Evolutionary conservation across 2,888 invertebrate genomes (phyloP).

Genomic region (Drosophila borborema): DNA sequence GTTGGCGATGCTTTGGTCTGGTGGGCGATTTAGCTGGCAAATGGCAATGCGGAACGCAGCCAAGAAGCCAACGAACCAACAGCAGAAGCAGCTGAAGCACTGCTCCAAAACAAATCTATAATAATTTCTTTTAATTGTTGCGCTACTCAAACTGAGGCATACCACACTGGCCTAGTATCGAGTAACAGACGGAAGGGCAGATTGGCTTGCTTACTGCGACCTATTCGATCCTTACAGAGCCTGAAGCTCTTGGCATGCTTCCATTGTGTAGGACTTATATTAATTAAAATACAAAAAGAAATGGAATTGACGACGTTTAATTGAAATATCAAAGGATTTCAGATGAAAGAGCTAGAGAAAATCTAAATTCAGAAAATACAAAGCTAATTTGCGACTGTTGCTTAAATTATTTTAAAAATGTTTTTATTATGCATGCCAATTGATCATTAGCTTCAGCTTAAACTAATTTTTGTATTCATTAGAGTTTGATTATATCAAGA

Average conservation of each 20-base stretch:
- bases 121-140: slow-evolving; percentile 76
- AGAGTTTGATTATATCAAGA: too few species aligned
- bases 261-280: not conserved
- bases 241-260: not conserved
- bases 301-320: slow-evolving; percentile 1
- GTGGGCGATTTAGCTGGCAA: slow-evolving; percentile 61
- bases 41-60: slow-evolving; percentile 39
- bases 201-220: not conserved
- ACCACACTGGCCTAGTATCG: slow-evolving; percentile 8
- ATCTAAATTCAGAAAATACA: not conserved
- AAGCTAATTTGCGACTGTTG: not conserved
- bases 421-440: not conserved
- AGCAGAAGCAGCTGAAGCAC: slow-evolving; percentile 27
- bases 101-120: slow-evolving; percentile 72
- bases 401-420: not conserved
- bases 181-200: not conserved
- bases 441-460: not conserved
- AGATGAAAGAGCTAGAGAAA: not conserved
- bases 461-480: not conserved
- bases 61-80: slow-evolving; percentile 60
- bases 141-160: slow-evolving; percentile 34
- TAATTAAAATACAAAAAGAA: not conserved
- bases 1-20: slow-evolving; percentile 20
- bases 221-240: not conserved
- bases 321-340: not conserved